Evolutionary conservation across 2,113 vertebrate genomes (phyloP).

Genomic region (Candoia aspera): DNA sequence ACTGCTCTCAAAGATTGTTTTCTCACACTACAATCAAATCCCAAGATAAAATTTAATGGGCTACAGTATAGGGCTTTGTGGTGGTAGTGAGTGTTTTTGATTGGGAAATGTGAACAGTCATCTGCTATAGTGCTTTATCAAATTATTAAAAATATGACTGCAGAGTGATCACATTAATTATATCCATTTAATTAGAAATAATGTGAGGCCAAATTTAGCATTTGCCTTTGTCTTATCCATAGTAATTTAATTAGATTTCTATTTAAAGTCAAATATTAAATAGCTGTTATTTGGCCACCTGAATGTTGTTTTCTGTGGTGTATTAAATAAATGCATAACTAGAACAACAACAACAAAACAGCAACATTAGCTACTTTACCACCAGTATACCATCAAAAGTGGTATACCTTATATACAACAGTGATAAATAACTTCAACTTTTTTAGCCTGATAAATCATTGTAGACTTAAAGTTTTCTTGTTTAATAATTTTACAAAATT

Average conservation of each 20-base stretch:
- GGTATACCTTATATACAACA: slow-evolving; percentile 71
- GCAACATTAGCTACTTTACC: not conserved
- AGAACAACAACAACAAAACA: not conserved
- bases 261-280: not conserved
- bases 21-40: not conserved
- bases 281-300: not conserved
- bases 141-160: not conserved
- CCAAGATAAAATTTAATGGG: not conserved
- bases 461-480: slow-evolving; percentile 79
- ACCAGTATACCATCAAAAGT: no score
- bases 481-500: slow-evolving; percentile 83
- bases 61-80: not conserved
- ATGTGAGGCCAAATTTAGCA: not conserved
- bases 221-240: not conserved
- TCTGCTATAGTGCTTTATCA: not conserved
- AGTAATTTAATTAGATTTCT: not conserved
- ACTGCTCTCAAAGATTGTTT: not conserved
- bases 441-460: slow-evolving; percentile 76
- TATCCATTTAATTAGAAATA: not conserved
- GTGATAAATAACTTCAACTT: slow-evolving; percentile 81
- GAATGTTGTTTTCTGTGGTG: not conserved
- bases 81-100: not conserved
- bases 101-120: not conserved
- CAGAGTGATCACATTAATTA: not conserved
- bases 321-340: not conserved